Base-by-base conservation (phyloP, 2,888 invertebrate species). In the Eristalis arbustorum region DNA sequence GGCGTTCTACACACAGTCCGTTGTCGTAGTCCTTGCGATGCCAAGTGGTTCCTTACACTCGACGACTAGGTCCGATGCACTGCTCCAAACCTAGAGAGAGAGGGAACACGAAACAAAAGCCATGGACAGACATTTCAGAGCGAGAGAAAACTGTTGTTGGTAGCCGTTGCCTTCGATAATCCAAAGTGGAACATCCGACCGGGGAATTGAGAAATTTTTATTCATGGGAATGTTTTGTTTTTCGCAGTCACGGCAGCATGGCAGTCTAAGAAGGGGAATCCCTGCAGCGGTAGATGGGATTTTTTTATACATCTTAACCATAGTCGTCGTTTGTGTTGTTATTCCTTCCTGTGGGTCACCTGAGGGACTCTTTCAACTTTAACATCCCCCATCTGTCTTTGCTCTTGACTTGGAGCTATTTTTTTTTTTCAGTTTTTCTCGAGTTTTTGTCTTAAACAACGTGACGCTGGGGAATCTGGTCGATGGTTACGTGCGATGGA, bases 161-260 rank as follows among this genome's bases (percentile, higher is more conserved):
- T 14, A 4, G 23, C 13, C 23, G 13, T 2, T 37, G 25, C 59
- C 23, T 13, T 28, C 59, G 25, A 59, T 59, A 76, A 67, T 76
- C 68, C 68, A 64, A 80, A 80, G 80, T 80, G 69, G 80, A 69
- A 64, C 80, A 74, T 56, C 62, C 56, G 67, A 31, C 68, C 10
- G 18, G 75, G 74, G 80, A 75, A 74, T 81, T 74, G 69, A 63
- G 63, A 63, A 81, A 75, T 81, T 74, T 74, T 69, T 75, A 74
- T 80, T 74, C 73, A 73, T 67, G 73, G 37, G 22, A 28, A 63
- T 49, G 5, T 61, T 42, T 67, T 18, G 11, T 72, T 78, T 67
- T 62, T 37, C 63, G 28, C 22, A 23, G 59, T 67, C 67, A 37
- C 62, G 40, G 34, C 57, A 34, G 10, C 31, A 11, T 31, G 31